Percentiles rank a stretch among this genome's conserved stretches.
These are phyloP conservation scores for Brachyhypopomus gauderio DNA, from an alignment of 2,113 vertebrate genomes.

Conservation along the genomic window DNA sequence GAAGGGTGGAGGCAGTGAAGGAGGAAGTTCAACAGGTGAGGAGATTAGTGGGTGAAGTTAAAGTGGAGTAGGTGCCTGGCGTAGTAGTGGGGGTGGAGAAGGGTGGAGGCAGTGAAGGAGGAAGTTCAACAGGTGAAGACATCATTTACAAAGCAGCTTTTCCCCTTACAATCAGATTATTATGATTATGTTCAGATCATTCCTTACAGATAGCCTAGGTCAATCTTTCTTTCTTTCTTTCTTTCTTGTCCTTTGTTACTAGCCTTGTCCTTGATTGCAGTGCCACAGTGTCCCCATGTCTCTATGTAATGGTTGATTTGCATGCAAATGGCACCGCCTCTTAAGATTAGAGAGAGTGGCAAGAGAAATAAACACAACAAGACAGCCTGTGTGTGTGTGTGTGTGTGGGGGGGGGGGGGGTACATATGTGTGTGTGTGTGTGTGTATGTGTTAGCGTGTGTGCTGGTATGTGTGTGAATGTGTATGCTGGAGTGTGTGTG, in stretches of 20 bases:
- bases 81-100: neutral
- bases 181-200: neutral
- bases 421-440: conserved; percentile 12
- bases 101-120: neutral
- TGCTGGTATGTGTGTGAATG: neutral
- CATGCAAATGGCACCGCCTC: conserved; percentile 78
- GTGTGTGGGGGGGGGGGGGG: neutral
- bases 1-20: no score
- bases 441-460: neutral
- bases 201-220: conserved; percentile 12
- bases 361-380: conserved; percentile 45
- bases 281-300: conserved; percentile 71
- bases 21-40: no score
- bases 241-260: conserved; percentile 60
- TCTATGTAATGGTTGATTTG: conserved; percentile 79
- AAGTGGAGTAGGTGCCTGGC: no score
- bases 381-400: conserved; percentile 16
- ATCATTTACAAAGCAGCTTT: neutral
- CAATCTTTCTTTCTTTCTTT: neutral
- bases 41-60: no score
- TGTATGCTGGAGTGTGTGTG: neutral
- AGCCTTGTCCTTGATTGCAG: conserved; percentile 80
- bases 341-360: conserved; percentile 75
- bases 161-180: neutral
- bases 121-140: neutral